phyloP scores from a whole-genome alignment of 1,140 invertebrate species.

The Philopotamus ludificatus region DNA sequence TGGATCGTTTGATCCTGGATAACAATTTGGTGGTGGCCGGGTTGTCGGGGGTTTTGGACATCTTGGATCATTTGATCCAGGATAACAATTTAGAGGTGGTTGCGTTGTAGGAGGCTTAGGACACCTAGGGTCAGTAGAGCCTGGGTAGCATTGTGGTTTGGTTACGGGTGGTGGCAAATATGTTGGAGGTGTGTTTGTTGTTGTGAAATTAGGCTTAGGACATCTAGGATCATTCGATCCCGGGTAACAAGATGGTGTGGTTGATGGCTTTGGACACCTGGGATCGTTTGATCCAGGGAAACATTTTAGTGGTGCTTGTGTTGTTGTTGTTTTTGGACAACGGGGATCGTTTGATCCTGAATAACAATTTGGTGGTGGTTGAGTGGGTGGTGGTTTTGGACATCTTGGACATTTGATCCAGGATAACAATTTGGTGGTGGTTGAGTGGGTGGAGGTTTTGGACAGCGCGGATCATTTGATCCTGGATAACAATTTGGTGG shows the following conservation, averaged over 20 bases:
- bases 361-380: constrained; percentile 43
- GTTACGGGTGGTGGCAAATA: constrained; percentile 41
- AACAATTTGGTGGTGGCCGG: constrained; percentile 43
- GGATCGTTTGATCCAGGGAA: constrained; percentile 46
- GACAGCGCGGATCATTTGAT: constrained; percentile 45
- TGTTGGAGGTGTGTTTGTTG: constrained; percentile 40
- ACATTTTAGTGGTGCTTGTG: constrained; percentile 43
- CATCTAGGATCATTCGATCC: constrained; percentile 50
- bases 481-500: constrained; percentile 46
- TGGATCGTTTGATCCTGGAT: constrained; percentile 46
- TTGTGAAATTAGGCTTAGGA: too few relatives aligned
- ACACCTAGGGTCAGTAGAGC: constrained; percentile 47
- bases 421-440: constrained; percentile 42
- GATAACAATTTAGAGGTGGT: constrained; percentile 39
- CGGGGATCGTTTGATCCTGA: constrained; percentile 48
- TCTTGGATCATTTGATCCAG: constrained; percentile 45
- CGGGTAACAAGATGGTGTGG: constrained; percentile 41
- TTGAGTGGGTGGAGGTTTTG: too few relatives aligned
- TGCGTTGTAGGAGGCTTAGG: constrained; percentile 42
- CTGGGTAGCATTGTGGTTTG: constrained; percentile 46
- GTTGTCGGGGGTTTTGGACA: constrained; percentile 39
- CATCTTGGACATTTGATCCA: constrained; percentile 46
- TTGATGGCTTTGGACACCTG: constrained; percentile 45
- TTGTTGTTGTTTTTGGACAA: constrained; percentile 45
- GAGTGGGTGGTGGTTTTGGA: constrained; percentile 39